Base-by-base conservation (phyloP, 1,140 invertebrate genomes). In the Pogonomyrmex californicus region DNA sequence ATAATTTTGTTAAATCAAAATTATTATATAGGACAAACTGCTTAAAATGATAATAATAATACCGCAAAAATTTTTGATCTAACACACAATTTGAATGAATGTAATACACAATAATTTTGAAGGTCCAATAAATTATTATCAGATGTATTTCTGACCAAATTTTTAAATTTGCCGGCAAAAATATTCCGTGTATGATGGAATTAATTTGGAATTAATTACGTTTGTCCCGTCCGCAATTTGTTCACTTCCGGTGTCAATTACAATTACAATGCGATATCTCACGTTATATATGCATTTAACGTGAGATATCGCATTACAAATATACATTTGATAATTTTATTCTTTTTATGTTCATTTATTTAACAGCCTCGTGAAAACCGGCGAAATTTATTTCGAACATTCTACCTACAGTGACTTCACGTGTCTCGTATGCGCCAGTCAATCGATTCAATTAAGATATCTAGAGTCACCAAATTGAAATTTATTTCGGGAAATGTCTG, bases 401-500 rank as follows among this genome's bases (percentile, higher is more conserved):
- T 51, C 10, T 17, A 23, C 44, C 23, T 0, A 23, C 23, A 23
- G 36, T 44, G 3, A 76, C n/a, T 17, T 47, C 41, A 17, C 12
- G 9, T 36, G 1, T 66, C n/a, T 36, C 4, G 1, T 54, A 6
- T 30, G n/a, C 12, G 23, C 63, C 54, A 38, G 12, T 56, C 14
- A 23, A 68, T 41, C n/a, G 41, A 68, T 41, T 79, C 63, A 70
- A 54, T 68, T 65, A 38, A 81, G 47, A 30, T 23, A 51, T 17
- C 36, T 33, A n/a, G 12, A 41, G 36, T 68, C 10, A 23, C 36
- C 62, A 81, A 23, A 23, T 68, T n/a, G 23, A 23, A 70, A 81
- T 56, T 68, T 70, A 81, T 56, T 81, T 70, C 56, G 63, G 10
- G 36, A 81, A 81, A 81, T n/a, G 47, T 81, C 36, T 7, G 23